Conservation (phyloP, 2,797 vertebrate genomes). For the Hirundo rustica region DNA sequence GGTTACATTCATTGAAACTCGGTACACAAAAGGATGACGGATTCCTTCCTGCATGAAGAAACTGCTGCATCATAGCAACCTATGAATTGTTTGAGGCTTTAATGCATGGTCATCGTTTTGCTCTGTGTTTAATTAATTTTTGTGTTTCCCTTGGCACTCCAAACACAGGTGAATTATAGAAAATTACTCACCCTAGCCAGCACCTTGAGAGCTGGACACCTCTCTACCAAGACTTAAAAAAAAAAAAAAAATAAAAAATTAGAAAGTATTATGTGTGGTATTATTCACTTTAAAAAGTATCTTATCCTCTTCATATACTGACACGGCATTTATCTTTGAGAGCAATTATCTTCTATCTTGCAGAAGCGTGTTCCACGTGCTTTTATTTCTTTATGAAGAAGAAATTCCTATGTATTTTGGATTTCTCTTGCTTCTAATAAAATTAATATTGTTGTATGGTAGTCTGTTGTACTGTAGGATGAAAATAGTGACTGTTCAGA, state of each 20-base stretch:
- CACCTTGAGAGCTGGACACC: neutral
- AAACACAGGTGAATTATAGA: neutral
- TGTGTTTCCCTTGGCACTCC: neutral
- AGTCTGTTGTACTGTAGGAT: neutral
- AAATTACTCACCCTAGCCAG: neutral
- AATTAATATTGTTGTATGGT: neutral
- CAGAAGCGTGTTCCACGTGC: neutral
- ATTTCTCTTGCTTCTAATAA: neutral
- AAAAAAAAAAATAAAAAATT: neutral
- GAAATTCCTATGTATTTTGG: neutral
- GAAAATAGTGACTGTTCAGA: neutral
- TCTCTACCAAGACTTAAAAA: neutral
- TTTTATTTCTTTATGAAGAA: neutral
- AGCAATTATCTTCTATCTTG: neutral
- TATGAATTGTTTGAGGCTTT: neutral
- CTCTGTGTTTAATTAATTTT: neutral
- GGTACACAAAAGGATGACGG: neutral
- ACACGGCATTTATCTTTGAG: neutral
- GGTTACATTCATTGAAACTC: neutral
- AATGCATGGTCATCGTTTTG: neutral
- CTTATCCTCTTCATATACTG: neutral
- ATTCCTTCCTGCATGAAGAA: neutral
- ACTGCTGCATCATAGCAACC: neutral
- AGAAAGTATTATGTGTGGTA: neutral
- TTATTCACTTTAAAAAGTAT: neutral